phyloP scores from a whole-genome alignment of 2,113 vertebrate genomes.

The Ctenodactylus gundi region DNA sequence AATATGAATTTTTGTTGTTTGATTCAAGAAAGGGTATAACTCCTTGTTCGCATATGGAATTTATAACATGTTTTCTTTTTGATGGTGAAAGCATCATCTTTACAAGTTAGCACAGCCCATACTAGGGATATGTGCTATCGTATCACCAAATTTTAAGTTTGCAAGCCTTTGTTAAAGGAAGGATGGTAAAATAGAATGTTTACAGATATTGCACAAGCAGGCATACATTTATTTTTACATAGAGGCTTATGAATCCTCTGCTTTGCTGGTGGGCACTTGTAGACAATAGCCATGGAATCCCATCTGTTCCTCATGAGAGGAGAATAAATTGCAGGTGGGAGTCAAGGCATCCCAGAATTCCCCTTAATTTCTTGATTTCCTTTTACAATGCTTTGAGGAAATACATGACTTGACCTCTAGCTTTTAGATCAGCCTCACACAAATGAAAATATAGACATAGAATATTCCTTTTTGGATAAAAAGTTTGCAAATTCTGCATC shows the following conservation, averaged over 20 bases:
- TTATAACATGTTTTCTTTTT: neutral
- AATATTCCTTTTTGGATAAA: neutral
- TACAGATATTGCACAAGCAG: neutral
- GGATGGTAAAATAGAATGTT: neutral
- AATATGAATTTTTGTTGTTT: neutral
- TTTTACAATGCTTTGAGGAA: neutral
- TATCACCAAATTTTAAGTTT: neutral
- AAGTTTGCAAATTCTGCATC: neutral
- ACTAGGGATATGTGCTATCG: neutral
- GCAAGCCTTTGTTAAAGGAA: neutral
- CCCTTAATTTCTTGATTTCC: neutral
- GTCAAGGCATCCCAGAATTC: constrained; percentile 28
- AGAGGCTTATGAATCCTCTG: neutral
- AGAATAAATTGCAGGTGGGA: constrained; percentile 45
- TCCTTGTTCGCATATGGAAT: neutral
- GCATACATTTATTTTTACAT: neutral
- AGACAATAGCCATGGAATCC: neutral
- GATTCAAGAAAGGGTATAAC: neutral
- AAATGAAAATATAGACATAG: neutral
- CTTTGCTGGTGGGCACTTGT: neutral
- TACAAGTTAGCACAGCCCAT: neutral
- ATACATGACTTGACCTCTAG: neutral
- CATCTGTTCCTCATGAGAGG: constrained; percentile 40
- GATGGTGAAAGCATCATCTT: neutral
- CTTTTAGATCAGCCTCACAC: neutral